Percentiles rank a stretch among this genome's conserved stretches.
phyloP scores from a whole-genome alignment of 2,888 invertebrate genomes.

The Cerastis rubricosa region DNA sequence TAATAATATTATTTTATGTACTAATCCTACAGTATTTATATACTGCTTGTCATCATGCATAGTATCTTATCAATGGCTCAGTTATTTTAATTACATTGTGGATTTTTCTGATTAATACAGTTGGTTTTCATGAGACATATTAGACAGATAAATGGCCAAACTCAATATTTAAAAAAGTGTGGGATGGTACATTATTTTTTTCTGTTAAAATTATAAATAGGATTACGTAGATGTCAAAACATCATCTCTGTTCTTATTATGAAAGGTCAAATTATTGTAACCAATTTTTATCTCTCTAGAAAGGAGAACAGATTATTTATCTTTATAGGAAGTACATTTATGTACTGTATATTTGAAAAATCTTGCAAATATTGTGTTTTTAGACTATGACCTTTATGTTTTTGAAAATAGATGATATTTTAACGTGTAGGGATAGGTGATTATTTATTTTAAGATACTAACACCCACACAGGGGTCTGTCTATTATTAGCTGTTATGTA shows the following conservation, averaged over 20 bases:
- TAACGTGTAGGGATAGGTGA: slow-evolving; percentile 7
- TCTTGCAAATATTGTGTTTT: neutral
- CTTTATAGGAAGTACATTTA: slow-evolving; percentile 22
- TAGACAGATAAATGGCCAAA: neutral
- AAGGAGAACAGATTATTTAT: slow-evolving; percentile 8
- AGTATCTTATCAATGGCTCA: neutral
- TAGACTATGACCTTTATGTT: neutral
- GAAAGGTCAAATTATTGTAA: slow-evolving; percentile 13
- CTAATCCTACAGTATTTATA: neutral
- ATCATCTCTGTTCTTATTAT: slow-evolving; percentile 1
- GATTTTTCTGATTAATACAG: slow-evolving; percentile 5
- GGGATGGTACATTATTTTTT: neutral
- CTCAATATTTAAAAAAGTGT: neutral
- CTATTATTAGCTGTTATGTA: slow-evolving; percentile 50
- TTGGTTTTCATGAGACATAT: slow-evolving; percentile 10
- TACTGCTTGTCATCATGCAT: neutral
- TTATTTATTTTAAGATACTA: slow-evolving; percentile 27
- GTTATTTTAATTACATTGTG: neutral
- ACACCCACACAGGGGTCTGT: slow-evolving; percentile 12
- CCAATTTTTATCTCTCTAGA: slow-evolving; percentile 21
- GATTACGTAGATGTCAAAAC: neutral
- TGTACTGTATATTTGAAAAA: neutral
- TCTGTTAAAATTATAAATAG: neutral
- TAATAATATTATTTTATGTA: slow-evolving; percentile 9
- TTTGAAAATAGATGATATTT: slow-evolving; percentile 1